Base-by-base conservation (phyloP, 2,888 invertebrate species). In the Chesias legatella region DNA sequence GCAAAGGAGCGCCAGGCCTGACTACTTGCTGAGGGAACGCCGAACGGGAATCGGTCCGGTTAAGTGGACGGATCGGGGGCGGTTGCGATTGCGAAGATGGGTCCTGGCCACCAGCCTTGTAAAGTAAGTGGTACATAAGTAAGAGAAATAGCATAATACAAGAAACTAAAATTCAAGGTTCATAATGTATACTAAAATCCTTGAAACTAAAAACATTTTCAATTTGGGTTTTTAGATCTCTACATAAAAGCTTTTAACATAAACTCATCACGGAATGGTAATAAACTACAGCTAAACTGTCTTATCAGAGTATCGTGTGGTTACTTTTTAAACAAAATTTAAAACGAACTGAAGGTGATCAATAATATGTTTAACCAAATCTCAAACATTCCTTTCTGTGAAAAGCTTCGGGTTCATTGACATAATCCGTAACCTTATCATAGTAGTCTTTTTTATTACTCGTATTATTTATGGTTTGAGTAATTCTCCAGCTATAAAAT, bases 41-140 rank as follows among this genome's bases (percentile, higher is more conserved):
- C 26, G 84, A 76, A 17, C 86, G 73, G 10, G 88, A 86, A 52
- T 86, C 88, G 39, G 60, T 67, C 62, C 85, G 73, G 36, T 61
- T 75, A 17, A 86, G 67, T 24, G 81, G 79, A 39, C 85, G 84
- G 36, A 79, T 68, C 25, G 71, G 70, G 13, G 73, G 69, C 10
- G 63, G 66, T 48, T 76, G 80, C 32, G 66, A 42, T n/a, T 67
- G 58, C n/a, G 57, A 60, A 24, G 65, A 43, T 9, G 62, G 45
- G 39, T 81, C 82, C 29, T 62, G 62, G 44, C 68, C 70, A 48
- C 63, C 67, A 39, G 66, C 86, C 85, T 81, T 49, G 57, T 63
- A 68, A 62, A 64, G n/a, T n/a, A 7, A 43, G 36, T 23, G 32
- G n/a, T 23, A 22, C 22, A 27, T 38, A 29, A 24, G 5, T 17